A percentile compares a stretch with the other conserved stretches of the same genome.
Evolutionary conservation across 2,888 invertebrate species (phyloP).

Genomic region (Drosophila mimetica): DNA sequence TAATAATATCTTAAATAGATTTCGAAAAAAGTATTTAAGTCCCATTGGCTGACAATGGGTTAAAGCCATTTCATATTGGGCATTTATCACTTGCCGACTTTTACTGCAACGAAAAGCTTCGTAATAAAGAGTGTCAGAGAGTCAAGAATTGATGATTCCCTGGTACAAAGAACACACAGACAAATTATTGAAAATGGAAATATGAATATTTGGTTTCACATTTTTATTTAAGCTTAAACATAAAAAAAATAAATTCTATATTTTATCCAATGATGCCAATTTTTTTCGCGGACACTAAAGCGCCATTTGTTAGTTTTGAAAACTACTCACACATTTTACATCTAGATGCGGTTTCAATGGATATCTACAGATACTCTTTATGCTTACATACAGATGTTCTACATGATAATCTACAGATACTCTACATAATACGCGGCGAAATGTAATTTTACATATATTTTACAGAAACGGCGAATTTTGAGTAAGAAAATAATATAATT

Average conservation of each 20-base stretch:
- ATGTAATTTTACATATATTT: too few species aligned
- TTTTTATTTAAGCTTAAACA: too few species aligned
- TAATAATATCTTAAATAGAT: too few species aligned
- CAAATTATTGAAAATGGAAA: background rate
- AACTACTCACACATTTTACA: background rate
- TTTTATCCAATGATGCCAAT: background rate
- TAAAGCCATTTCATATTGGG: slow-evolving; percentile 1
- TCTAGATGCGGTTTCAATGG: background rate
- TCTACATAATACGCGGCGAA: too few species aligned
- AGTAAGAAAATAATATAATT: too few species aligned
- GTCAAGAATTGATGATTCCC: background rate
- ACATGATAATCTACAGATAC: too few species aligned
- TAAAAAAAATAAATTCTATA: background rate
- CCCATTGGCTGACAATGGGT: background rate
- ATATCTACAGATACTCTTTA: too few species aligned
- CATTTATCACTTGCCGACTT: slow-evolving; percentile 1
- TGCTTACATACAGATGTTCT: too few species aligned
- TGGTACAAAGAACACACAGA: background rate
- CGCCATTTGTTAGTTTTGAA: background rate
- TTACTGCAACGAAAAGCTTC: background rate
- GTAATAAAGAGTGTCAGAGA: background rate
- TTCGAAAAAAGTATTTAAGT: background rate
- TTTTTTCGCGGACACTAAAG: background rate
- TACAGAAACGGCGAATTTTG: too few species aligned
- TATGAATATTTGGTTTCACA: too few species aligned